Evolutionary conservation across 2,888 invertebrate genomes (phyloP), one percentile per base, ranked within the genome.

Genomic region (Ophraella communa): DNA sequence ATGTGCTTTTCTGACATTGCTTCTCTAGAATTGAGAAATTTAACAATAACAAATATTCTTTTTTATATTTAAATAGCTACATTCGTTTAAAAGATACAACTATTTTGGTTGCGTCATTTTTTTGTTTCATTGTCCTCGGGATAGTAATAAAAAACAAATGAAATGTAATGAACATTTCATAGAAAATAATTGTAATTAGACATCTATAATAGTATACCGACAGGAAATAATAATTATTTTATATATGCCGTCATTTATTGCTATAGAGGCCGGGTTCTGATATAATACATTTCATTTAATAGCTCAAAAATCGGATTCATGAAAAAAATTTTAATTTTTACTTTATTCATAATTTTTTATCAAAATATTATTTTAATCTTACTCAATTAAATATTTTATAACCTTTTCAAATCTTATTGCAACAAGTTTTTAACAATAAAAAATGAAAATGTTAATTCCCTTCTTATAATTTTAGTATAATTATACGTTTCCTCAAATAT

Each of bases 211-310:
- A 62, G 63, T 57, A 59, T 59, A 55, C 62, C 57, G 54, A 67
- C 70, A 66, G 71, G 71, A 71, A 70, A 63, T 56, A 47, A 53
- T 64, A 58, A 69, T 71, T 69, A 66, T 66, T 67, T 66, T 56
- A 65, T 70, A 64, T n/a, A n/a, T n/a, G n/a, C 60, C 70, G 65
- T 68, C 70, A 68, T 57, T 65, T 64, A 66, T 66, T 57, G 65
- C 64, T 65, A 56, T 60, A 65, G 64, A 68, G 70, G 67, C 63
- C 71, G 67, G 62, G 68, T 52, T 63, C 42, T 66, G 61, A 64
- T 53, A 63, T 64, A 58, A 54, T 66, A 65, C 52, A 66, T 62
- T 62, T 65, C 45, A 55, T 23, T 65, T 71, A 67, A 69, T 67
- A 67, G 61, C 52, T 67, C 60, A 44, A 33, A n/a, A 49, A 57